These are phyloP conservation scores for Drosophila murphyi DNA, from an alignment of 1,140 invertebrate genomes.

Conservation along the genomic window DNA sequence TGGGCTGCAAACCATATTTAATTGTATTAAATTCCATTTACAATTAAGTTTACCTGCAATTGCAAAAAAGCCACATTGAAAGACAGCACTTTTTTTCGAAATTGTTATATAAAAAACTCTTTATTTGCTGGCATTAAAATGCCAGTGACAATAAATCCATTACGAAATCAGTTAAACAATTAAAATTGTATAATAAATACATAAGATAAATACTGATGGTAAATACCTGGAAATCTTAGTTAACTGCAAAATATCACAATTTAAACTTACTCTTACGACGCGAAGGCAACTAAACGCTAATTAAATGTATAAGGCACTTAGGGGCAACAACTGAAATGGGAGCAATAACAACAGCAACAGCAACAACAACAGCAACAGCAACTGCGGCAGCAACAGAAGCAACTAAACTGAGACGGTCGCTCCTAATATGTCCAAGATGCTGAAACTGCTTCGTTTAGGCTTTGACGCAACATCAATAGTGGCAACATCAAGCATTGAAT, in stretches of 20 bases:
- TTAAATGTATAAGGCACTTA: constrained; percentile 77
- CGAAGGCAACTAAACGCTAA: constrained; percentile 75
- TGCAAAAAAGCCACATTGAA: background rate
- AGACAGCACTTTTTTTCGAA: constrained; percentile 7
- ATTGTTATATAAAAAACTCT: constrained; percentile 43
- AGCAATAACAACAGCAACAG: constrained; percentile 32
- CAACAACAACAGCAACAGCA: background rate
- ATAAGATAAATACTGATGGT: constrained; percentile 76
- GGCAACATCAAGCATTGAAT: background rate
- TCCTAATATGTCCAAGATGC: constrained; percentile 79
- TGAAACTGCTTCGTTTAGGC: constrained; percentile 76
- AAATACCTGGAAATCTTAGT: constrained; percentile 83
- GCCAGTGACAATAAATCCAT: constrained; percentile 79
- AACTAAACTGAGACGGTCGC: constrained; percentile 57
- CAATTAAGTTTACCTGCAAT: too few relatives aligned
- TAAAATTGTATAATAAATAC: constrained; percentile 83
- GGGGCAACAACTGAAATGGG: constrained; percentile 59
- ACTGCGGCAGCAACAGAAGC: too few relatives aligned
- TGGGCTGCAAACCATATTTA: too few relatives aligned
- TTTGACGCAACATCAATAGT: constrained; percentile 42
- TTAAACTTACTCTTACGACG: constrained; percentile 55
- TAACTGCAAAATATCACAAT: constrained; percentile 83
- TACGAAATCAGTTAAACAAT: constrained; percentile 80
- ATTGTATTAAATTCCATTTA: too few relatives aligned
- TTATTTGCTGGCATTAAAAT: constrained; percentile 75